Conservation (phyloP, 2,113 vertebrate species). For the Cyprinodon tularosa region DNA sequence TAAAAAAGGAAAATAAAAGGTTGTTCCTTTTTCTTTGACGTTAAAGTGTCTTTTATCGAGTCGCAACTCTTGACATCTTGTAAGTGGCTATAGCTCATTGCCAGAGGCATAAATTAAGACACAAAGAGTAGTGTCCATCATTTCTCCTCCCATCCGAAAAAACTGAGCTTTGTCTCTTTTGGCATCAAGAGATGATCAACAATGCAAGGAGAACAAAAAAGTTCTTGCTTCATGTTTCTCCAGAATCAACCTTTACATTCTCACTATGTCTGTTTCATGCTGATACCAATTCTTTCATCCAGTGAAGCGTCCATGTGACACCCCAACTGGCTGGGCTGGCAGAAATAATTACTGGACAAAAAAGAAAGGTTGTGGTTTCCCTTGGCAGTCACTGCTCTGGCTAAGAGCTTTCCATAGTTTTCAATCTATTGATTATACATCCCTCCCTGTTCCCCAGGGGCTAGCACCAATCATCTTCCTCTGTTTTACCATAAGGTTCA, state of each 20-base stretch:
- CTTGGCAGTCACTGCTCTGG: constrained; percentile 67
- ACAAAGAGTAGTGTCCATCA: constrained; percentile 63
- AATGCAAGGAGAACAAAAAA: constrained; percentile 44
- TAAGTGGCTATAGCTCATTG: constrained; percentile 74
- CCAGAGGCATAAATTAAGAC: constrained; percentile 72
- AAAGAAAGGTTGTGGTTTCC: constrained; percentile 70
- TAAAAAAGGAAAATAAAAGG: constrained; percentile 46
- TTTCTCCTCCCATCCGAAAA: constrained; percentile 52
- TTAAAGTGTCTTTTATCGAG: constrained; percentile 70
- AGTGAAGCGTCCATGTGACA: constrained; percentile 45
- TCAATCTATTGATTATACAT: constrained; percentile 20
- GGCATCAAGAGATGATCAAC: constrained; percentile 68
- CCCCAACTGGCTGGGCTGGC: constrained; percentile 64
- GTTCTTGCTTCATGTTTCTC: constrained; percentile 29
- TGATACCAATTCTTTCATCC: constrained; percentile 29
- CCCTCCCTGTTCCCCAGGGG: constrained; percentile 72
- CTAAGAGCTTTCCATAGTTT: constrained; percentile 46
- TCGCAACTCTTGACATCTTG: constrained; percentile 76
- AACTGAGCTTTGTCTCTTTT: constrained; percentile 60
- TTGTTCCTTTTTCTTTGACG: constrained; percentile 65
- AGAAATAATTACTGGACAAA: constrained; percentile 55
- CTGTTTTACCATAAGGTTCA: constrained; percentile 89
- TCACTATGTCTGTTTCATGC: constrained; percentile 40
- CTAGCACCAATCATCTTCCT: constrained; percentile 95
- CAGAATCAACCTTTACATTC: constrained; percentile 43